Conservation (phyloP, 2,888 invertebrate species). For the Adela reaumurella region DNA sequence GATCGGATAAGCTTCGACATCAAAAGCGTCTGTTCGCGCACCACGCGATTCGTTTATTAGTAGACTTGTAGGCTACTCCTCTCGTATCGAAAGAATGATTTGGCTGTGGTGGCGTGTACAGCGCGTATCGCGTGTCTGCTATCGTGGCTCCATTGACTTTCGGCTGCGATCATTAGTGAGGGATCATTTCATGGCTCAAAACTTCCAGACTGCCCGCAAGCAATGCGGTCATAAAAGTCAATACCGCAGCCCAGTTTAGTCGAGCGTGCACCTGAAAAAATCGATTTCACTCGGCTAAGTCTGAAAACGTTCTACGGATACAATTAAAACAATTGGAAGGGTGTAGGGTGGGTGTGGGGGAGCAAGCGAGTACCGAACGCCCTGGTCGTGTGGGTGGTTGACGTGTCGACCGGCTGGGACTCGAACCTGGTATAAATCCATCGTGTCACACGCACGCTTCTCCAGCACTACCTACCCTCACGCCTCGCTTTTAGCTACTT, state of each 20-base stretch:
- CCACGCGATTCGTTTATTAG: neutral
- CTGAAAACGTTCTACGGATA: neutral
- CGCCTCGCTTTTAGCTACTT: no score
- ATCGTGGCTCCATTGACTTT: no score
- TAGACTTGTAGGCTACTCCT: neutral
- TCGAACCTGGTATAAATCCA: neutral
- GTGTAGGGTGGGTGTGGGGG: neutral
- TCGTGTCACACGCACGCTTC: neutral
- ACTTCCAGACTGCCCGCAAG: no score
- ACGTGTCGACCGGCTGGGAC: neutral
- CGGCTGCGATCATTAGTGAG: no score
- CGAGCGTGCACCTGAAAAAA: neutral
- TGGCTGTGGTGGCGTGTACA: no score
- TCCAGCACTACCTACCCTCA: no score
- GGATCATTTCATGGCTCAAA: no score
- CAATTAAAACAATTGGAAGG: neutral
- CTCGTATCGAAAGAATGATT: no score
- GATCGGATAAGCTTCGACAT: neutral
- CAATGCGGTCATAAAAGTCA: no score
- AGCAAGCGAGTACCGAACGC: neutral
- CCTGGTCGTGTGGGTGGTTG: neutral
- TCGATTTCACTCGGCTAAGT: neutral
- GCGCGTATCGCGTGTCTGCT: no score
- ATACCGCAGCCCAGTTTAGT: no score
- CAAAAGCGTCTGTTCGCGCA: neutral